A percentile compares a stretch with the other conserved stretches of the same genome.
These are phyloP conservation scores for Stenolophus ochropezus DNA, from an alignment of 2,888 invertebrate species.

Conservation along the genomic window DNA sequence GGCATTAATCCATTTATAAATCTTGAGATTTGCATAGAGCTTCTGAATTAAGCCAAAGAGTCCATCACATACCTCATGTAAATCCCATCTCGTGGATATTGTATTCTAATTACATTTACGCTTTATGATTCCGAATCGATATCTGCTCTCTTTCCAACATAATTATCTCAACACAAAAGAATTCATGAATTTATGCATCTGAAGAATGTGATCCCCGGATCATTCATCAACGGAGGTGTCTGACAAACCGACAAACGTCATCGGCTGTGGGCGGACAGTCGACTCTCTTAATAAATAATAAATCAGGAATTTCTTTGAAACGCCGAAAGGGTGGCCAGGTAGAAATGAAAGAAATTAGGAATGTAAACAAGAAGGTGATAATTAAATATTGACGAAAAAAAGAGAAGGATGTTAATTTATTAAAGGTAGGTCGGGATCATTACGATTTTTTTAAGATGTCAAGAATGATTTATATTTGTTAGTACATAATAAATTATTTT, in stretches of 20 bases:
- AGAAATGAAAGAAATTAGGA: slow-evolving; percentile 1
- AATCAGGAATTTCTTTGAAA: slow-evolving; percentile 29
- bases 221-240: slow-evolving; percentile 51
- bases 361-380: not conserved
- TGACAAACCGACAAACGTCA: slow-evolving; percentile 57
- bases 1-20: slow-evolving; percentile 20
- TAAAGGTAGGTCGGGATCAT: not conserved
- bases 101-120: slow-evolving; percentile 47
- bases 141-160: not conserved
- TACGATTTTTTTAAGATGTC: not conserved
- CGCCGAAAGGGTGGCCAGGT: not conserved
- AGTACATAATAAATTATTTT: not conserved
- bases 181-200: slow-evolving; percentile 53
- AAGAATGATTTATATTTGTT: not conserved
- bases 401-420: not conserved
- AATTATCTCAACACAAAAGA: slow-evolving; percentile 50
- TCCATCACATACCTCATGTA: slow-evolving; percentile 29
- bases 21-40: slow-evolving; percentile 9
- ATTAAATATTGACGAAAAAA: not conserved
- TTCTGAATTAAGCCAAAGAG: slow-evolving; percentile 13
- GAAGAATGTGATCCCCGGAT: slow-evolving; percentile 39
- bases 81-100: slow-evolving; percentile 31
- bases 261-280: slow-evolving; percentile 29
- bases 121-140: slow-evolving; percentile 2
- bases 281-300: slow-evolving; percentile 42